Conservation (phyloP, 2,113 vertebrate genomes). For the Genyomyrus donnyi region DNA sequence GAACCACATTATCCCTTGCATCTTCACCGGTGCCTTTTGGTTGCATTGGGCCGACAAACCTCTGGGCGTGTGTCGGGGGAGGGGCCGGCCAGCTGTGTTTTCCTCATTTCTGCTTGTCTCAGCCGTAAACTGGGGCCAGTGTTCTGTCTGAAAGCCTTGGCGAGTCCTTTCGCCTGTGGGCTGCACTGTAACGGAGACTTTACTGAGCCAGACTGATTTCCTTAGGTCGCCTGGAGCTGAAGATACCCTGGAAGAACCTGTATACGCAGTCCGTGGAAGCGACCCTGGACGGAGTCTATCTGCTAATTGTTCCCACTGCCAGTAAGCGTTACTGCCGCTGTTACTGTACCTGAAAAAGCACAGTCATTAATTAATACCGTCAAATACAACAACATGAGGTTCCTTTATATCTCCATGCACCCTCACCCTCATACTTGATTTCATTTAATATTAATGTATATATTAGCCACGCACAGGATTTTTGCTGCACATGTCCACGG, state of each 20-base stretch:
- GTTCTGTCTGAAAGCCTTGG: background rate
- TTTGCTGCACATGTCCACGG: background rate
- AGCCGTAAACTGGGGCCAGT: background rate
- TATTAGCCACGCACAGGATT: background rate
- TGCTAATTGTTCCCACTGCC: slow-evolving; percentile 92
- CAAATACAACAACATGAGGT: background rate
- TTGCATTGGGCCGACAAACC: background rate
- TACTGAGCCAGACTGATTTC: slow-evolving; percentile 13
- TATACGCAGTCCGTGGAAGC: slow-evolving; percentile 93
- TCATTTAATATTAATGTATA: background rate
- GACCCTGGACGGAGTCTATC: slow-evolving; percentile 82
- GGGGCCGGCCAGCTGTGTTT: background rate
- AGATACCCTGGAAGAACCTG: slow-evolving; percentile 95
- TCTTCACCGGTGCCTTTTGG: background rate
- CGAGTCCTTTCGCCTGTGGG: background rate
- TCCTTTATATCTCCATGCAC: background rate
- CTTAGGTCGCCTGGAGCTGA: slow-evolving; percentile 79
- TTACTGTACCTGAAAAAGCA: background rate
- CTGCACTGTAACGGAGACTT: background rate
- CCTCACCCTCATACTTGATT: background rate
- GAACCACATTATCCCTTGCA: background rate
- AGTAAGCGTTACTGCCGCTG: slow-evolving; percentile 53
- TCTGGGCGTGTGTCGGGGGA: background rate
- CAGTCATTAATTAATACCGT: background rate
- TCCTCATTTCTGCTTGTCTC: background rate